These are phyloP conservation scores for Tenebrosternarchus preto DNA, from an alignment of 2,113 vertebrate species.

Conservation along the genomic window DNA sequence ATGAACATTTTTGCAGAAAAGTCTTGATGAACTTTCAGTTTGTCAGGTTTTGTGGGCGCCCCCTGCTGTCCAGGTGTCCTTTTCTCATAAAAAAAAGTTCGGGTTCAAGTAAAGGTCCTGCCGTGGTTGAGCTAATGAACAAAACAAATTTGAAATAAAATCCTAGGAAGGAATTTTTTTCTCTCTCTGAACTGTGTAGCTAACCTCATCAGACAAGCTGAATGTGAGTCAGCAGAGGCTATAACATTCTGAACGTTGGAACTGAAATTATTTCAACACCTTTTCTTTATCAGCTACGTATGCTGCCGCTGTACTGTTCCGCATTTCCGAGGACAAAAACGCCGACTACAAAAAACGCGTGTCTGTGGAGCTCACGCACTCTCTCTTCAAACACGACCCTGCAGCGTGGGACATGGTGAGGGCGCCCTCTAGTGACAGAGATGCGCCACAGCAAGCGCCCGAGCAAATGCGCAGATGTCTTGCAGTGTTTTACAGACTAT, in stretches of 20 bases:
- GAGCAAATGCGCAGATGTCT: background rate
- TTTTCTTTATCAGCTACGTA: conserved; percentile 83
- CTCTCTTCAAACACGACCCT: conserved; percentile 91
- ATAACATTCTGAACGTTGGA: background rate
- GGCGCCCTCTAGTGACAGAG: conserved; percentile 45
- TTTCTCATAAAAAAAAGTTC: too few species aligned
- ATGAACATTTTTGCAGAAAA: too few species aligned
- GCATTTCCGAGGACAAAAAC: conserved; percentile 95
- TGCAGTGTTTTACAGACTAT: background rate
- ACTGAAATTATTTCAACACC: background rate
- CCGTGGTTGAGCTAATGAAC: too few species aligned
- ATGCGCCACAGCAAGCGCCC: background rate
- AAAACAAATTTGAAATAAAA: too few species aligned
- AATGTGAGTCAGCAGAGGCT: background rate
- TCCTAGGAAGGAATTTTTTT: too few species aligned
- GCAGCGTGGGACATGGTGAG: conserved; percentile 91
- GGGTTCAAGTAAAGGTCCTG: too few species aligned
- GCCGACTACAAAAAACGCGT: conserved; percentile 90
- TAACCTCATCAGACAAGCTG: too few species aligned
- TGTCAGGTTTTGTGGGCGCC: too few species aligned
- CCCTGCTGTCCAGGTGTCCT: too few species aligned
- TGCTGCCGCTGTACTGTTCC: conserved; percentile 91
- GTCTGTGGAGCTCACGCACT: conserved; percentile 94
- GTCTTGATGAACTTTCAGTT: too few species aligned
- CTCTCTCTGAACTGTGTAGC: too few species aligned